A percentile compares a stretch with the other conserved stretches of the same genome.
phyloP scores from a whole-genome alignment of 2,888 invertebrate species.

The Xanthorhoe designata region DNA sequence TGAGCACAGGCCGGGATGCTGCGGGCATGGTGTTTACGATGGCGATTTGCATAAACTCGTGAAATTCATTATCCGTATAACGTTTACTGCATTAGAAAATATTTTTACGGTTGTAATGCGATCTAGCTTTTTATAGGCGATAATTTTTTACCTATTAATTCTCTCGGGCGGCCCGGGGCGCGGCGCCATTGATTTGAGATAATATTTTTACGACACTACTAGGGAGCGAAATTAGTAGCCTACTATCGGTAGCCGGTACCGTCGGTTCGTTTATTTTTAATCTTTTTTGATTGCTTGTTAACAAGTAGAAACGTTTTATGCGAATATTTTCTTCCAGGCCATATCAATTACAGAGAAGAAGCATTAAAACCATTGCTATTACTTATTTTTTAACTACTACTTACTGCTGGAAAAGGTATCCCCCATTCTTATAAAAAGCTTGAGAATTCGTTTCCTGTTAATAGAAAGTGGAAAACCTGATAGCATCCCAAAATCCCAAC shows the following conservation, averaged over 20 bases:
- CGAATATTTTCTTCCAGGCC: slow-evolving; percentile 9
- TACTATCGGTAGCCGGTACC: slow-evolving; percentile 7
- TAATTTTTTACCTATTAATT: slow-evolving; percentile 20
- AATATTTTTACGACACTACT: slow-evolving; percentile 21
- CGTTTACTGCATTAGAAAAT: slow-evolving; percentile 20
- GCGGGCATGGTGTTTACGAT: slow-evolving; percentile 24
- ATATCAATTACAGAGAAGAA: background rate
- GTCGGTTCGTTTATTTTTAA: background rate
- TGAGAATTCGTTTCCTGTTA: too few species aligned
- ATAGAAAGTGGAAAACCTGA: background rate
- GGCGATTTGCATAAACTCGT: slow-evolving; percentile 38
- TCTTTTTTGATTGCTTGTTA: slow-evolving; percentile 12
- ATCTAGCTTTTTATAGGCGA: slow-evolving; percentile 25
- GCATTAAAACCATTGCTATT: slow-evolving; percentile 11
- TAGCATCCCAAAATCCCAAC: background rate
- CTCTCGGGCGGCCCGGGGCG: slow-evolving; percentile 13
- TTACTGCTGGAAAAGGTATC: too few species aligned
- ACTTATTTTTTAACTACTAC: too few species aligned
- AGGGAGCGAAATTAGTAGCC: slow-evolving; percentile 17
- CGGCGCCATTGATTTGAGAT: slow-evolving; percentile 24
- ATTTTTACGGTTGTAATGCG: slow-evolving; percentile 28
- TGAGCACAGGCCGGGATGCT: slow-evolving; percentile 20
- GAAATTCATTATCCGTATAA: slow-evolving; percentile 27
- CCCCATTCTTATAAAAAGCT: too few species aligned
- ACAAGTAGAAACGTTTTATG: slow-evolving; percentile 4